These are phyloP conservation scores for Anthrax anthrax DNA, from an alignment of 2,888 invertebrate species.

Conservation along the genomic window DNA sequence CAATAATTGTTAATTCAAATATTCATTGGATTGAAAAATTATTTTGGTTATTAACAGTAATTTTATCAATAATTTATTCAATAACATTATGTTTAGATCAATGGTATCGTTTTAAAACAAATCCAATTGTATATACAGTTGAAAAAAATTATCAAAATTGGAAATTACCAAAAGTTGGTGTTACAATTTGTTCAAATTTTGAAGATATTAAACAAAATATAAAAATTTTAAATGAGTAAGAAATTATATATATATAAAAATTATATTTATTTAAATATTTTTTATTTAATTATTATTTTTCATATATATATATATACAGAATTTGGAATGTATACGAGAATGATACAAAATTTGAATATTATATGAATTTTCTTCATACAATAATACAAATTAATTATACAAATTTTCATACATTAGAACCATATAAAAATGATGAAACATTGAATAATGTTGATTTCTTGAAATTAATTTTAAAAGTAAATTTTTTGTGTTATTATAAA, in stretches of 20 bases:
- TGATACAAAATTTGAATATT: slow-evolving; percentile 15
- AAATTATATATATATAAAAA: no score
- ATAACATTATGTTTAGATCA: slow-evolving; percentile 16
- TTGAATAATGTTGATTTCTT: slow-evolving; percentile 18
- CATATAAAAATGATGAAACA: slow-evolving; percentile 20
- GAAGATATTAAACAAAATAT: slow-evolving; percentile 24
- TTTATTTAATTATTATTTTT: background rate
- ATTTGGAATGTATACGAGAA: slow-evolving; percentile 6
- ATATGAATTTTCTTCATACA: slow-evolving; percentile 18
- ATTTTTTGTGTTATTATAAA: no score
- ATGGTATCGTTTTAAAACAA: background rate
- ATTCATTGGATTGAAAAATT: slow-evolving; percentile 24
- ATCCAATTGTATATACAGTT: background rate
- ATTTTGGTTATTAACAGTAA: slow-evolving; percentile 21
- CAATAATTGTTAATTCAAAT: slow-evolving; percentile 21
- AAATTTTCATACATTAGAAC: slow-evolving; percentile 17
- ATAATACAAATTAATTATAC: slow-evolving; percentile 18
- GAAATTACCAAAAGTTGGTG: slow-evolving; percentile 36
- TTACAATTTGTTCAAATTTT: slow-evolving; percentile 37
- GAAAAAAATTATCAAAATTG: slow-evolving; percentile 30
- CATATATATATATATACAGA: background rate
- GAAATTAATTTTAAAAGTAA: slow-evolving; percentile 12
- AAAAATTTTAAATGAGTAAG: slow-evolving; percentile 11
- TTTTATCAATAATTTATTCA: slow-evolving; percentile 20
- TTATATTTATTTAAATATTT: background rate